Evolutionary conservation across 2,113 vertebrate genomes (phyloP).

Genomic region (Choloepus hoffmanni): DNA sequence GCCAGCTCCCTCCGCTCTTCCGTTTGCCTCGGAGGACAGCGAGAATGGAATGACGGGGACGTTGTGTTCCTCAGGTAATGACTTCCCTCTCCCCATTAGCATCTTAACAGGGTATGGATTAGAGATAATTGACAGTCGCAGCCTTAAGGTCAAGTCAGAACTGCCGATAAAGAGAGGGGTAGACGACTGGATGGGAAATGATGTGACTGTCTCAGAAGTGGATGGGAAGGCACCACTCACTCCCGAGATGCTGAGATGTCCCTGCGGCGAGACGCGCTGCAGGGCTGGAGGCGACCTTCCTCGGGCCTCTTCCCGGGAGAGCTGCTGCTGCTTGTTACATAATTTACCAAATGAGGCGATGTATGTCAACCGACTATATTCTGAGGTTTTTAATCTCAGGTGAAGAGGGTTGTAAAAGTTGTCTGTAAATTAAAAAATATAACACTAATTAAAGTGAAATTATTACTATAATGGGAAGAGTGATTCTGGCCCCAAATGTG

Average conservation of each 20-base stretch:
- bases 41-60: neutral
- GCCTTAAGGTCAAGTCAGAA: constrained; percentile 65
- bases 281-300: neutral
- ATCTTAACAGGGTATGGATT: constrained; percentile 60
- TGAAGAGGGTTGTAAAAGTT: neutral
- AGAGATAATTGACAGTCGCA: neutral
- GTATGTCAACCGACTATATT: neutral
- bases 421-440: neutral
- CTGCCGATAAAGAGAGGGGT: neutral
- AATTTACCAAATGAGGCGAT: neutral
- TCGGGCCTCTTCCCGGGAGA: neutral
- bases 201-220: neutral
- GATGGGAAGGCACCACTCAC: neutral
- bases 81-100: constrained; percentile 1
- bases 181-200: constrained; percentile 33
- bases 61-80: constrained; percentile 14
- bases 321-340: neutral
- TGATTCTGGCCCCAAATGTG: neutral
- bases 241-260: neutral
- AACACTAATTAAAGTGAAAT: neutral
- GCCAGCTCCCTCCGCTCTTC: neutral
- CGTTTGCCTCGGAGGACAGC: neutral
- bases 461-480: neutral
- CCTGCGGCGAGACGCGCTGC: neutral
- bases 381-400: neutral